Conservation (phyloP, 2,888 invertebrate species). For the Lasius platythorax region DNA sequence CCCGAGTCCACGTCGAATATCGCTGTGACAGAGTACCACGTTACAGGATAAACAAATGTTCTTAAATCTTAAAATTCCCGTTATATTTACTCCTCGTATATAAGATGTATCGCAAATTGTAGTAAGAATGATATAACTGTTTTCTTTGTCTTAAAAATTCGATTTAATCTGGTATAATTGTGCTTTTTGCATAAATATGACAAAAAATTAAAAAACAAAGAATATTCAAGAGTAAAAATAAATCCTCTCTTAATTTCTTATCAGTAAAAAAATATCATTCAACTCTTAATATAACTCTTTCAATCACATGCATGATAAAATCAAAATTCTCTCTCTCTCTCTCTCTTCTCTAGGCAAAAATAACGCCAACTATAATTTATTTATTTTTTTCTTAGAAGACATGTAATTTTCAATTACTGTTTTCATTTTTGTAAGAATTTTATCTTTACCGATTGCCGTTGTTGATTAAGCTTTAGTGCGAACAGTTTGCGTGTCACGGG, state of each 20-base stretch:
- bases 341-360: neutral
- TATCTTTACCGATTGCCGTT: neutral
- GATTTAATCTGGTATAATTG: neutral
- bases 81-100: slow-evolving; percentile 26
- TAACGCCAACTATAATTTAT: neutral
- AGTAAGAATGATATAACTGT: neutral
- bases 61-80: slow-evolving; percentile 26
- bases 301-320: neutral
- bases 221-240: neutral
- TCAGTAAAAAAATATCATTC: neutral
- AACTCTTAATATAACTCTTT: neutral
- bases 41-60: slow-evolving; percentile 50
- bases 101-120: neutral
- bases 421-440: slow-evolving; percentile 27
- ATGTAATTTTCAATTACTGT: neutral
- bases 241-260: neutral
- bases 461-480: neutral
- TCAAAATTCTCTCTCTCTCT: neutral
- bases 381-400: neutral
- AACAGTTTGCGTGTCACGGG: slow-evolving; percentile 34
- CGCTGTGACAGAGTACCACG: slow-evolving; percentile 41
- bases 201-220: neutral
- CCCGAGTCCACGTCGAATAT: slow-evolving; percentile 18
- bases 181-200: neutral
- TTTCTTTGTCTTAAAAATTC: neutral